Conservation (phyloP, 2,888 invertebrate species). For the Xylophagus ater region DNA sequence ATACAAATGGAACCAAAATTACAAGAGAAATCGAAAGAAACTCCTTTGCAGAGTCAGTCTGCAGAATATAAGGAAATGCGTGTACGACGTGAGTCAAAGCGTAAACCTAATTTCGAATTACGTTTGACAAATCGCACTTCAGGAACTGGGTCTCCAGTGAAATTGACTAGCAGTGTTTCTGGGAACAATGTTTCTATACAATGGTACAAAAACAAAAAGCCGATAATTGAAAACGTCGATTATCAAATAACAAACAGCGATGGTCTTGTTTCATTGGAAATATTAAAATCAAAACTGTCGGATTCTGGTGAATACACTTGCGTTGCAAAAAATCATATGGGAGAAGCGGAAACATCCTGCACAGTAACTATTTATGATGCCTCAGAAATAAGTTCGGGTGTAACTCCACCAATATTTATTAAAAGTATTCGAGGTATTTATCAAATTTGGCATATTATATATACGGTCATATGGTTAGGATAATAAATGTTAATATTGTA, state of each 20-base stretch:
- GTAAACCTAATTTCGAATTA: constrained; percentile 40
- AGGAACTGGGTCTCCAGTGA: constrained; percentile 59
- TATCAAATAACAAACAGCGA: constrained; percentile 45
- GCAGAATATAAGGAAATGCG: too few relatives aligned
- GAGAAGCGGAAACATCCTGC: constrained; percentile 37
- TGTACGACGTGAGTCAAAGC: constrained; percentile 26
- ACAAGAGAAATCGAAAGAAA: too few relatives aligned
- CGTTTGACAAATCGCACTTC: constrained; percentile 65
- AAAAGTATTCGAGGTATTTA: constrained; percentile 35
- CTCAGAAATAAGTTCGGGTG: constrained; percentile 29
- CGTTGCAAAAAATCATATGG: constrained; percentile 53
- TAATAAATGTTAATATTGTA: too few relatives aligned
- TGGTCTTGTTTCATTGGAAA: constrained; percentile 54
- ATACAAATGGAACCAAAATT: constrained; percentile 26
- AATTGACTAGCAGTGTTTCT: constrained; percentile 66
- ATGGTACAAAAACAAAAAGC: constrained; percentile 64
- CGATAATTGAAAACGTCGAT: constrained; percentile 33
- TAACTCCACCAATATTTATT: constrained; percentile 38
- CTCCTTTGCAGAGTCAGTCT: too few relatives aligned
- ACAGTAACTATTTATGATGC: constrained; percentile 37
- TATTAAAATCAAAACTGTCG: constrained; percentile 50
- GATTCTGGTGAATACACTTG: constrained; percentile 76
- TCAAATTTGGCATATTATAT: too few relatives aligned
- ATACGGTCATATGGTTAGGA: too few relatives aligned
- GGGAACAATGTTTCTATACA: constrained; percentile 56